Base-by-base conservation (phyloP, 1,140 invertebrate genomes). In the Drosophila sturtevanti region DNA sequence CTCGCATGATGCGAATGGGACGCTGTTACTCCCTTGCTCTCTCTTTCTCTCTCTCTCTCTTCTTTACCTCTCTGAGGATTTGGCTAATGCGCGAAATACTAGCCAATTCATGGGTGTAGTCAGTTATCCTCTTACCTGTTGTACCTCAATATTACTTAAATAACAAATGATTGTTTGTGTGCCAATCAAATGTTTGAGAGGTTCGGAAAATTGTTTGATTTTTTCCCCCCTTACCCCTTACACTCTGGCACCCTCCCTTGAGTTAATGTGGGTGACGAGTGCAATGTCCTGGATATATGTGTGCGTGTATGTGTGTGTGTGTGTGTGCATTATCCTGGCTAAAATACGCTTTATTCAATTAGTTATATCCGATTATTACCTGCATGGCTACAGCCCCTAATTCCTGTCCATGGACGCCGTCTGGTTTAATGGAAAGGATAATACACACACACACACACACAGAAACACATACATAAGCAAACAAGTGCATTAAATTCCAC, bases 281-380 rank as follows among this genome's bases (percentile, higher is more conserved):
- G 41, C 41, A 48, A 16, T 3, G 41, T 18, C 16, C 41, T 48
- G 16, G 27, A 6, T 31, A 3, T 6, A 16, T 58, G 55, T 31
- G 52, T 48, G 18, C 59, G 18, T 55, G 34, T 35, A n/a, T 38
- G 27, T n/a, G 56, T 18, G 14, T 18, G 41, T 48, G 41, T 48
- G 41, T 72, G 75, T 75, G 65, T 59, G 64, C 71, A 69, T 56
- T 77, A 63, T 89, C 72, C 68, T 63, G 71, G 70, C 79, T 87
- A 71, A 62, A 78, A 78, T 61, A 77, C 84, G 85, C 77, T 89
- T 86, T 89, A 89, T 89, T 89, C 84, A 89, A 89, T 89, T 89
- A 89, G 84, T 76, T 75, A 80, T 80, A 89, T 89, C 85, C 80
- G 84, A 81, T 89, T 89, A 89, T 89, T 89, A 89, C 84, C 84